phyloP scores from a whole-genome alignment of 2,113 vertebrate species.

The Barnardius zonarius region DNA sequence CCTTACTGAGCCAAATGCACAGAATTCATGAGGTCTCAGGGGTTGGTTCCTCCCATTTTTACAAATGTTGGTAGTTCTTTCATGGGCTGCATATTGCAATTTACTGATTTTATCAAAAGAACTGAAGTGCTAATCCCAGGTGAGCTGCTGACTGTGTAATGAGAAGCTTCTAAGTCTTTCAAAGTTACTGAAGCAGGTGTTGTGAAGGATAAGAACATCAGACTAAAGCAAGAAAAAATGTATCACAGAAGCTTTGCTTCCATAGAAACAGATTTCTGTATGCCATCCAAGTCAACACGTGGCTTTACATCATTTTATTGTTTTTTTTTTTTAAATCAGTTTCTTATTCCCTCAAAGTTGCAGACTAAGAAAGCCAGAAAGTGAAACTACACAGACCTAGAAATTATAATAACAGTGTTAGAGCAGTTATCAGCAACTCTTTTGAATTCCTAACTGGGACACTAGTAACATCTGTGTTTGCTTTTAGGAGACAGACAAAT shows the following conservation, averaged over 20 bases:
- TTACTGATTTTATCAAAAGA: conserved; percentile 45
- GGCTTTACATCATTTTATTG: neutral
- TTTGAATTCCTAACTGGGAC: neutral
- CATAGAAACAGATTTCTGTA: neutral
- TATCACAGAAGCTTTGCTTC: neutral
- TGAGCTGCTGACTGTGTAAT: conserved; percentile 18
- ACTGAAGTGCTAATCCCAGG: conserved; percentile 22
- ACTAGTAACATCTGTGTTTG: neutral
- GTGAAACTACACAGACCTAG: neutral
- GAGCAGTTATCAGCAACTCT: neutral
- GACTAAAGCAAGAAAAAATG: neutral
- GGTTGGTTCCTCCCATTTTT: conserved; percentile 27
- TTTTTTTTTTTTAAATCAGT: conserved; percentile 1
- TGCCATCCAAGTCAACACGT: neutral
- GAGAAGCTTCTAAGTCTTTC: conserved; percentile 17
- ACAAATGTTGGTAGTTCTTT: neutral
- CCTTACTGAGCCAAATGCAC: neutral
- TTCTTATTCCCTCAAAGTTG: neutral
- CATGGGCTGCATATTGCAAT: neutral
- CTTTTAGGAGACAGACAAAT: neutral
- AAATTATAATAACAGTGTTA: neutral
- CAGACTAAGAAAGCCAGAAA: neutral
- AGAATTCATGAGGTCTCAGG: conserved; percentile 6
- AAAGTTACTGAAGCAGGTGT: conserved; percentile 50
- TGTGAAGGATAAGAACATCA: conserved; percentile 48